Percentiles rank a stretch among this genome's conserved stretches.
These are phyloP conservation scores for Melolontha melolontha DNA, from an alignment of 2,888 invertebrate species.

Conservation along the genomic window DNA sequence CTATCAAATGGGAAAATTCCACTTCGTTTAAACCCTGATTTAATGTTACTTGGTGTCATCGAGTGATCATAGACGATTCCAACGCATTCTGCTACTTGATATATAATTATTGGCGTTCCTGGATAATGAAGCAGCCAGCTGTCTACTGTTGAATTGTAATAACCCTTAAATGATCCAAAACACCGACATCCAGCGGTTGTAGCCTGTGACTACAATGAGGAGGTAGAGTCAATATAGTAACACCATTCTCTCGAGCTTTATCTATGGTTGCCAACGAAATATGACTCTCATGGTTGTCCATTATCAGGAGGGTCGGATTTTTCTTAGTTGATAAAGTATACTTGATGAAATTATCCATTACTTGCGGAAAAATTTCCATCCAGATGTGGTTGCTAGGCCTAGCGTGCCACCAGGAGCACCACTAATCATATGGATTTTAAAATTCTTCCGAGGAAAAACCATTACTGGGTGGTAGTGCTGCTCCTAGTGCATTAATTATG, in stretches of 20 bases:
- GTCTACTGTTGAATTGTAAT: conserved; percentile 17
- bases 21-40: conserved; percentile 1
- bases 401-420: no score
- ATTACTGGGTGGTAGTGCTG: no score
- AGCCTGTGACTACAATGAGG: conserved; percentile 7
- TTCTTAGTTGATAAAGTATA: conserved; percentile 50
- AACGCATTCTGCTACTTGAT: conserved; percentile 58
- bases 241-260: no score
- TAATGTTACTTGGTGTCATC: not conserved
- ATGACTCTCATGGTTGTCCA: no score
- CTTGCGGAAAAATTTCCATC: conserved; percentile 52
- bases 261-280: no score
- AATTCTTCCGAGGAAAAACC: no score
- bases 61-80: conserved; percentile 24
- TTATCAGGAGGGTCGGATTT: no score
- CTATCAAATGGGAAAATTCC: conserved; percentile 1
- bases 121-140: conserved; percentile 60
- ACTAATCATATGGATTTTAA: no score
- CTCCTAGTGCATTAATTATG: conserved; percentile 57
- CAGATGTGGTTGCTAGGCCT: no score
- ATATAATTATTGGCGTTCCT: conserved; percentile 60
- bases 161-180: conserved; percentile 11
- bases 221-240: conserved; percentile 9
- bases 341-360: conserved; percentile 34
- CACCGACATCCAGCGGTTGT: conserved; percentile 14